phyloP scores from a whole-genome alignment of 2,113 vertebrate genomes.

The Amia ocellicauda region DNA sequence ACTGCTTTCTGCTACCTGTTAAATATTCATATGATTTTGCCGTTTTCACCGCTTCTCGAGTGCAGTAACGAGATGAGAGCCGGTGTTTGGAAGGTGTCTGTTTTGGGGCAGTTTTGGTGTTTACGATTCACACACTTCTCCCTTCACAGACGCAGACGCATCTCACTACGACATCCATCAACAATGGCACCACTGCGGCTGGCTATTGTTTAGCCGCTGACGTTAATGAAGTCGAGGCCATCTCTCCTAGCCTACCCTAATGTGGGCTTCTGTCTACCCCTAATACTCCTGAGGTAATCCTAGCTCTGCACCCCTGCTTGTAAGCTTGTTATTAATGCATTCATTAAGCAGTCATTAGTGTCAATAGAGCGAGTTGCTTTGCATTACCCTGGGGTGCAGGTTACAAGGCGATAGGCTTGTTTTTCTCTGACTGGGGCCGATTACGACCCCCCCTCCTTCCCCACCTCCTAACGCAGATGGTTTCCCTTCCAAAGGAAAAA shows the following conservation, averaged over 20 bases:
- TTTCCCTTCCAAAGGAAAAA: conserved; percentile 69
- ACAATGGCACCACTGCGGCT: not conserved
- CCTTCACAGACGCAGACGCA: not conserved
- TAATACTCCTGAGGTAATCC: conserved; percentile 6
- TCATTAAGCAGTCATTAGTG: conserved; percentile 41
- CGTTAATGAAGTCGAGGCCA: conserved; percentile 17
- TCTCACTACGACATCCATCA: conserved; percentile 2
- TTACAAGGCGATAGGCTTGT: conserved; percentile 16
- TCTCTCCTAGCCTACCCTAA: conserved; percentile 20
- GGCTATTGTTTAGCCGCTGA: conserved; percentile 11
- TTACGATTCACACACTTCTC: not conserved
- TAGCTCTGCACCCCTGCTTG: conserved; percentile 4
- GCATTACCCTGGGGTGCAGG: conserved; percentile 23
- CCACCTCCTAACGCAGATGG: conserved; percentile 56
- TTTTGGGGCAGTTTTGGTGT: not conserved
- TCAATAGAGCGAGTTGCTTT: conserved; percentile 33
- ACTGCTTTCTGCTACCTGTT: too few species aligned
- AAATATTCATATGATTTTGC: too few species aligned
- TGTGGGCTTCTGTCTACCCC: conserved; percentile 1
- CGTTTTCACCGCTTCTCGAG: too few species aligned
- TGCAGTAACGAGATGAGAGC: too few species aligned
- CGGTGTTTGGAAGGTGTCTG: too few species aligned
- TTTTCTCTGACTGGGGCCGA: conserved; percentile 7
- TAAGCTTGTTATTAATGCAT: conserved; percentile 27
- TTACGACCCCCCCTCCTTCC: conserved; percentile 45